Base-by-base conservation (phyloP, 2,113 vertebrate genomes). In the Odontesthes bonariensis region DNA sequence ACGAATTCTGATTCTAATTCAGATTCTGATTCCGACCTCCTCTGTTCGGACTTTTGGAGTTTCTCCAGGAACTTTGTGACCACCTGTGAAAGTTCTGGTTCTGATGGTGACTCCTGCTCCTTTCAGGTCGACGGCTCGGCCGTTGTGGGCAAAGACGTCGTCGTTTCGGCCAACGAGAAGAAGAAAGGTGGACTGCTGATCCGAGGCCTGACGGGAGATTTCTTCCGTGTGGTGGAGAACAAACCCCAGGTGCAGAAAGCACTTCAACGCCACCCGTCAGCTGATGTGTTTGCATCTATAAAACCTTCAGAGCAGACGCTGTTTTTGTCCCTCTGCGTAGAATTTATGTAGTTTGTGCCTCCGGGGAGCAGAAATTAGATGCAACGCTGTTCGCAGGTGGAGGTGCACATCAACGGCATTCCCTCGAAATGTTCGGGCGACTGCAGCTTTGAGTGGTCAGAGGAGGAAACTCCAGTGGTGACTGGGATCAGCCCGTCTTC, bases 181-280 rank as follows among this genome's bases (percentile, higher is more conserved):
- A 72, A 8, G 1, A 81, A 92, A 64, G 96, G 96, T 65, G 96
- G 95, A 0, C 58, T 94, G 77, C 75, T 95, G 54, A 91, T 92
- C 23, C 88, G 82, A 10, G 87, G 17, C 9, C 19, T 96, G 17
- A 72, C 78, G 7, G 96, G 95, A 87, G 95, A 96, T 62, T 86
- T 92, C 14, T 70, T 96, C 23, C 94, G 94, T 3, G 89, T 89
- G 13, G 77, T 75, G 16, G 85, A 90, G 77, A 32, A 56, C 27
- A 88, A 91, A 66, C 94, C 95, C 44, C 96, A 96, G 96, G 96
- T 96, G 93, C 4, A 20, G 1, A n/a, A n/a, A n/a, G n/a, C n/a
- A n/a, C n/a, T n/a, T 70, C 57, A 57, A 8, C 8, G 27, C 71
- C 38, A 44, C 11, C 49, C 4, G 13, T 35, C 42, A 40, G 22